These are phyloP conservation scores for Leuctra nigra DNA, from an alignment of 2,888 invertebrate species.

Conservation along the genomic window DNA sequence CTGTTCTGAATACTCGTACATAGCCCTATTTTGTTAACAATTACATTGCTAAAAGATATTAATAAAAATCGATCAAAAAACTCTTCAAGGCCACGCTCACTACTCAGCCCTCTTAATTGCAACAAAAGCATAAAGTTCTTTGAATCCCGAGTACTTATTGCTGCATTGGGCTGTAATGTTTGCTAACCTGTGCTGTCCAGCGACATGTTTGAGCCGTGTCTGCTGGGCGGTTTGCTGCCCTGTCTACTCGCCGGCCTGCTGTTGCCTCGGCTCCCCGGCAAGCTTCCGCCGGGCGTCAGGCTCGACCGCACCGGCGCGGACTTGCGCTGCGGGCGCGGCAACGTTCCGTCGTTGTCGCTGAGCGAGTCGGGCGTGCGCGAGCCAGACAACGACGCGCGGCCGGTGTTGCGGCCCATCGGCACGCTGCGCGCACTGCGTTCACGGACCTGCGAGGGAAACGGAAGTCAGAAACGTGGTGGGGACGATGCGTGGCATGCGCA, in stretches of 20 bases:
- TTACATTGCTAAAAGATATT: no score
- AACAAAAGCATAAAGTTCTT: no score
- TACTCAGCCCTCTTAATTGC: no score
- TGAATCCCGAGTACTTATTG: no score
- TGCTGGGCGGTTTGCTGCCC: slow-evolving; percentile 87
- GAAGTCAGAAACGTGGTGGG: background rate
- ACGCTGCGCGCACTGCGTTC: slow-evolving; percentile 88
- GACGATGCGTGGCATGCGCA: background rate
- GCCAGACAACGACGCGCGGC: slow-evolving; percentile 68
- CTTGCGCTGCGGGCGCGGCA: slow-evolving; percentile 50
- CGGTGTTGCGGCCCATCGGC: slow-evolving; percentile 61
- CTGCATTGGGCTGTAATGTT: no score
- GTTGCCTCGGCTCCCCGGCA: slow-evolving; percentile 47
- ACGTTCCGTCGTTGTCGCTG: slow-evolving; percentile 77
- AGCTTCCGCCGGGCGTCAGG: slow-evolving; percentile 57
- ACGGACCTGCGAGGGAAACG: slow-evolving; percentile 59
- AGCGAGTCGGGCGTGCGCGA: slow-evolving; percentile 87
- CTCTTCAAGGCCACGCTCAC: no score
- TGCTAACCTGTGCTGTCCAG: slow-evolving; percentile 80
- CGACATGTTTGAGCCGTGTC: slow-evolving; percentile 88
- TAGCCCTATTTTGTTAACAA: no score
- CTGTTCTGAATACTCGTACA: no score
- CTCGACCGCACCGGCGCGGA: slow-evolving; percentile 46
- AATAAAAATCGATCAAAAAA: no score
- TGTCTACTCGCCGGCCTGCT: slow-evolving; percentile 80